These are phyloP conservation scores for Epistrophe eligans DNA, from an alignment of 2,888 invertebrate genomes.

Conservation along the genomic window DNA sequence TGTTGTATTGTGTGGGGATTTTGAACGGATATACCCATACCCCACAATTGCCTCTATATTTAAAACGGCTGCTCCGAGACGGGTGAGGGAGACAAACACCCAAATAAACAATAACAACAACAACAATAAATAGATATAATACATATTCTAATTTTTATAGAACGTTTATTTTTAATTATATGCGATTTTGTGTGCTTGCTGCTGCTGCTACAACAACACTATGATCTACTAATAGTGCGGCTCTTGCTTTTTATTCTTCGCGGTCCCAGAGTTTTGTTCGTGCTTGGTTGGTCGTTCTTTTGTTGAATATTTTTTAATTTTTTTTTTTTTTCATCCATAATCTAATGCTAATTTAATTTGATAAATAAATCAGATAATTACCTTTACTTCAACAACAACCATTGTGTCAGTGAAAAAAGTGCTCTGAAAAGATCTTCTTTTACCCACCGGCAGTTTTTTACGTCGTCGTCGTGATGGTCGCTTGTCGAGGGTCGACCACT, in stretches of 20 bases:
- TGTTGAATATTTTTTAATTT: not conserved
- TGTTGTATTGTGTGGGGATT: constrained; percentile 34
- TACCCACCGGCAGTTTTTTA: constrained; percentile 1
- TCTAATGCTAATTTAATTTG: constrained; percentile 49
- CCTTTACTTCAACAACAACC: not conserved
- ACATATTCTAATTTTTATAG: constrained; percentile 80
- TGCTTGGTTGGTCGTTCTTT: constrained; percentile 44
- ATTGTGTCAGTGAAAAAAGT: constrained; percentile 27
- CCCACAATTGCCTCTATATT: constrained; percentile 65
- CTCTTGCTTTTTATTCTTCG: constrained; percentile 55
- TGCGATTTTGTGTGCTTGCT: constrained; percentile 82
- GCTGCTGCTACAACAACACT: constrained; percentile 15
- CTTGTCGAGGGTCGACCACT: not conserved
- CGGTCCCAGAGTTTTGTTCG: constrained; percentile 48
- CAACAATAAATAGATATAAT: constrained; percentile 57
- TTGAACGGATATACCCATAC: constrained; percentile 32
- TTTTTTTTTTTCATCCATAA: constrained; percentile 32
- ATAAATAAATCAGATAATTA: constrained; percentile 45
- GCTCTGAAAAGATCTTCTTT: constrained; percentile 5
- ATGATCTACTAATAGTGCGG: constrained; percentile 50
- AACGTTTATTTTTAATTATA: constrained; percentile 83
- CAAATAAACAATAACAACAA: constrained; percentile 39
- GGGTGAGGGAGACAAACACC: constrained; percentile 48
- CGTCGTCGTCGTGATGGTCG: not conserved
- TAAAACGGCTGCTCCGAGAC: constrained; percentile 56